Conservation (phyloP, 1,140 invertebrate genomes). For the Lerema accius region DNA sequence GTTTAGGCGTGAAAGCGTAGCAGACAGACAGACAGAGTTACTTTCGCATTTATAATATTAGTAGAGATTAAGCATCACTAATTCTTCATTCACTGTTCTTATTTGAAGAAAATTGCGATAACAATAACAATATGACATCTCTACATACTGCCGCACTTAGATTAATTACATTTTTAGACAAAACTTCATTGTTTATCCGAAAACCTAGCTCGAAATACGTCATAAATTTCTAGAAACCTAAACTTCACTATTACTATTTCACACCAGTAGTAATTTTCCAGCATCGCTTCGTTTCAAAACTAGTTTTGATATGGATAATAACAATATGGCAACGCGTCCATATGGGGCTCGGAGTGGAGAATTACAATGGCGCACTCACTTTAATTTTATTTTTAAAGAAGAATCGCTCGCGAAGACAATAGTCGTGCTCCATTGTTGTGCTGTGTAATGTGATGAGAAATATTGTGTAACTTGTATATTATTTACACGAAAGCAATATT, state of each 20-base stretch:
- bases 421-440: not conserved
- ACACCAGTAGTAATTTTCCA: not conserved
- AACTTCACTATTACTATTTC: not conserved
- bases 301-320: not conserved
- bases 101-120: too few relatives aligned
- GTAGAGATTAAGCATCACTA: too few relatives aligned
- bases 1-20: too few relatives aligned
- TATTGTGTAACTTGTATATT: not conserved
- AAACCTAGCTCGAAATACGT: too few relatives aligned
- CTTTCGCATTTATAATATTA: too few relatives aligned
- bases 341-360: not conserved
- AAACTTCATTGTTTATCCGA: too few relatives aligned
- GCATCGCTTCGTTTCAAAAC: not conserved
- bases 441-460: conserved; percentile 5
- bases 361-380: conserved; percentile 8
- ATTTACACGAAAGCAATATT: too few relatives aligned
- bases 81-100: too few relatives aligned
- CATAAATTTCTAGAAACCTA: not conserved
- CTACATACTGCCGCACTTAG: too few relatives aligned
- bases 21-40: too few relatives aligned
- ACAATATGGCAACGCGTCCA: not conserved
- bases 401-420: not conserved
- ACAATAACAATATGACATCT: too few relatives aligned
- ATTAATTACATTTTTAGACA: too few relatives aligned
- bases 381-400: conserved; percentile 3